Evolutionary conservation across 2,797 vertebrate species (phyloP).

Genomic region (Lithobates pipiens): DNA sequence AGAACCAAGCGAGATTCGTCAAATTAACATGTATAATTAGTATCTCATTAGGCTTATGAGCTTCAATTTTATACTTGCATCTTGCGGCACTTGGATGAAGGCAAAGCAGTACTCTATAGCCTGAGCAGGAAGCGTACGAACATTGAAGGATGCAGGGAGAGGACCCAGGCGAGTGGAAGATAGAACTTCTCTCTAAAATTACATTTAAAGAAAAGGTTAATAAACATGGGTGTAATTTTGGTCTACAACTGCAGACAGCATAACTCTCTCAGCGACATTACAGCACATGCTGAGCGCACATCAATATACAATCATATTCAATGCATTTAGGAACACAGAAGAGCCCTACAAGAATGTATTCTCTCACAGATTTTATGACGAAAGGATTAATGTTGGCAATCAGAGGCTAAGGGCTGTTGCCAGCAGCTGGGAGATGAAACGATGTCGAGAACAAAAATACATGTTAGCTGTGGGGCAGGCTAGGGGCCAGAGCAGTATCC

Average conservation of each 20-base stretch:
- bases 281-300: background rate
- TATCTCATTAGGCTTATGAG: background rate
- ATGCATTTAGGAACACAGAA: constrained; percentile 15
- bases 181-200: constrained; percentile 87
- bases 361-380: constrained; percentile 36
- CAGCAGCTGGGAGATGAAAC: constrained; percentile 52
- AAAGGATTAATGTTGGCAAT: constrained; percentile 43
- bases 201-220: constrained; percentile 35
- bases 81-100: constrained; percentile 94
- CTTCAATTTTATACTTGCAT: constrained; percentile 80
- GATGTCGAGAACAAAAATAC: constrained; percentile 55
- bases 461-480: constrained; percentile 44
- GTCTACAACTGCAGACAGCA: background rate
- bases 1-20: background rate
- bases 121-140: constrained; percentile 85
- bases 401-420: constrained; percentile 35
- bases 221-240: background rate
- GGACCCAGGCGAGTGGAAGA: constrained; percentile 84
- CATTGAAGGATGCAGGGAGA: constrained; percentile 89
- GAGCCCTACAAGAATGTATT: constrained; percentile 29
- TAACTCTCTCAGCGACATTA: background rate
- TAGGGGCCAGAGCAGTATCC: constrained; percentile 42
- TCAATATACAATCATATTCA: background rate
- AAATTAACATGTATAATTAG: background rate
- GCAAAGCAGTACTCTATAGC: constrained; percentile 92